phyloP scores from a whole-genome alignment of 2,113 vertebrate species.

The Ictalurus punctatus region DNA sequence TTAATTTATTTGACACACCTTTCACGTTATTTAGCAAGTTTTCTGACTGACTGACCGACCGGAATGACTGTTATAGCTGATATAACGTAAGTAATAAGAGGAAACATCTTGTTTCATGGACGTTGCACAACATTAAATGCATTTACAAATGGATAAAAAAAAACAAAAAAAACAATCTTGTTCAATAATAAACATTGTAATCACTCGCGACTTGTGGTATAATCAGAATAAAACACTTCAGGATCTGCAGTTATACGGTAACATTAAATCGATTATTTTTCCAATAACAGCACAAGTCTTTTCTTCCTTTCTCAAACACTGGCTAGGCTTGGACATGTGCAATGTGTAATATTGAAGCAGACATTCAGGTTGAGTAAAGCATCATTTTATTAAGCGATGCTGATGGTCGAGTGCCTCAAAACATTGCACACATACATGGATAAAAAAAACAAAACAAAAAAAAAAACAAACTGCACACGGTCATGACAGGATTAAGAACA shows the following conservation, averaged over 20 bases:
- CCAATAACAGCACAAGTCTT: background rate
- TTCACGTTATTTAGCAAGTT: background rate
- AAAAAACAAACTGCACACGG: constrained; percentile 56
- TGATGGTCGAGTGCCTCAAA: constrained; percentile 67
- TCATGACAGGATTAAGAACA: constrained; percentile 49
- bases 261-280: background rate
- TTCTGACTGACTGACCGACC: no score
- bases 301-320: background rate
- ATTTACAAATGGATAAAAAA: background rate
- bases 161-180: background rate
- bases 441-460: no score
- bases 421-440: constrained; percentile 63
- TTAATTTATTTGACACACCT: background rate
- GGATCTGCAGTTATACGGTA: background rate
- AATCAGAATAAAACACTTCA: background rate
- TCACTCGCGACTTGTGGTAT: background rate
- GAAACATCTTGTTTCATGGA: background rate
- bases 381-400: constrained; percentile 76
- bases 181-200: background rate
- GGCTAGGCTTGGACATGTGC: background rate
- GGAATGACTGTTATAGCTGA: background rate
- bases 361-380: constrained; percentile 62
- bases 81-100: background rate
- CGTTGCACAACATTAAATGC: background rate
- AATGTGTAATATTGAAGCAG: background rate